Base-by-base conservation (phyloP, 2,888 invertebrate species). In the Brachypalpus laphriformis region DNA sequence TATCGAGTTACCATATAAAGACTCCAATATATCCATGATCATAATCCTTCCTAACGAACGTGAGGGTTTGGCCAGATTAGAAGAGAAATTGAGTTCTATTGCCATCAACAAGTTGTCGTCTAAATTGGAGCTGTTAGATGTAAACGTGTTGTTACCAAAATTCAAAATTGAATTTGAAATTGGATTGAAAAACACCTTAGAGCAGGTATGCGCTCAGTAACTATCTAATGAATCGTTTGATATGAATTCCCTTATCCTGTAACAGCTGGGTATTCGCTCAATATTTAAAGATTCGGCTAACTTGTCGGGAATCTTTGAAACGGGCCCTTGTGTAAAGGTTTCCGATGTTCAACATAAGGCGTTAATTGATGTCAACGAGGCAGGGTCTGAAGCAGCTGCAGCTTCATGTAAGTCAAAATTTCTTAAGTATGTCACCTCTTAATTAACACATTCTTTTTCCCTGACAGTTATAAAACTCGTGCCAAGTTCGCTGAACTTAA, bases 361-460 rank as follows among this genome's bases (percentile, higher is more conserved):
- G 0, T 97, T 95, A 89, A 95, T 98, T 87, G 95, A 96, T 90
- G 96, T 97, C 0, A 96, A 97, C 90, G 98, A 98, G 90, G 96
- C 97, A 89, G 98, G 98, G 0, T 96, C 96, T 0, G 97, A 97
- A 90, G 97, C 97, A 0, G 96, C 97, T 8, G 97, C 97, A 0
- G 97, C 96, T 14, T 96, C 97, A 34, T 88, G 91, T 91, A 87
- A 89, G 88, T 61, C 28, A 11, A 31, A 63, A 51, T n/a, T 18
- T 7, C 9, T 51, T 20, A 49, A 3, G 25, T 31, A 22, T 6
- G 3, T 18, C 28, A 49, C 18, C 8, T 31, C 1, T 1, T 3
- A 1, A 42, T 11, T 34, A 54, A 28, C 16, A 3, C 8, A 4
- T 3, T n/a, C 2, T 25, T 25, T 25, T 37, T n/a, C 0, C 45